A percentile compares a stretch with the other conserved stretches of the same genome.
Conservation (phyloP, 1,140 invertebrate genomes). For the Drosophila nikananu region DNA sequence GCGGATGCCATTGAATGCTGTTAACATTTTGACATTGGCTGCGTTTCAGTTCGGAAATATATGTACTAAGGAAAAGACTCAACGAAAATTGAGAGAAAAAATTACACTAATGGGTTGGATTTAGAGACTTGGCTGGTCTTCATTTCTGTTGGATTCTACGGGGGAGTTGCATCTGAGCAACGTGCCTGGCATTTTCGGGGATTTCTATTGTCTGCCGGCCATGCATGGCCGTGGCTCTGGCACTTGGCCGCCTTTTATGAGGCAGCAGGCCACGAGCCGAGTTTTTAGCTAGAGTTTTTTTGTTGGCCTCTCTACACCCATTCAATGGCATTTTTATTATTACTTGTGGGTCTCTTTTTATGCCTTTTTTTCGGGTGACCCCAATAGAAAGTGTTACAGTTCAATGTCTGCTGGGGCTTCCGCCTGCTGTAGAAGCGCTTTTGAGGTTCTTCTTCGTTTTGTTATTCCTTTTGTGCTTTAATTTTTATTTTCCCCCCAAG, state of each 20-base stretch:
- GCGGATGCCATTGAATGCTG: constrained; percentile 46
- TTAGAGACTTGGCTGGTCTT: constrained; percentile 42
- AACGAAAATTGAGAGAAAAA: constrained; percentile 29
- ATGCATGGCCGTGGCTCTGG: constrained; percentile 51
- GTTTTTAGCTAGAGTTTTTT: constrained; percentile 14
- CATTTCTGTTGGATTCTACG: constrained; percentile 31
- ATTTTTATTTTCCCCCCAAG: constrained; percentile 4
- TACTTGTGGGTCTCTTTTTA: constrained; percentile 45
- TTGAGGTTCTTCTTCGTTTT: constrained; percentile 18
- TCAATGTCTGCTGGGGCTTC: constrained; percentile 74
- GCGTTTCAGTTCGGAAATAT: constrained; percentile 61
- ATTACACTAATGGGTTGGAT: constrained; percentile 72
- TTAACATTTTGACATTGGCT: constrained; percentile 78
- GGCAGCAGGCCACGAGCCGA: constrained; percentile 39
- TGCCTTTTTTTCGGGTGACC: constrained; percentile 53
- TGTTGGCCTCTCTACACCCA: constrained; percentile 56
- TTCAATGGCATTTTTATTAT: constrained; percentile 77
- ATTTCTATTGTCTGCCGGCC: constrained; percentile 62
- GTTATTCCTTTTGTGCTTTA: constrained; percentile 8
- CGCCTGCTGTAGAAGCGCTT: constrained; percentile 26
- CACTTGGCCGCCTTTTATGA: constrained; percentile 72
- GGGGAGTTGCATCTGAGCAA: constrained; percentile 39
- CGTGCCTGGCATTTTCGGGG: constrained; percentile 62
- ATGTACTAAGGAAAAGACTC: constrained; percentile 29
- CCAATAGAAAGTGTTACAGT: constrained; percentile 82